Conservation (phyloP, 2,888 invertebrate species). For the Andrena bicolor region DNA sequence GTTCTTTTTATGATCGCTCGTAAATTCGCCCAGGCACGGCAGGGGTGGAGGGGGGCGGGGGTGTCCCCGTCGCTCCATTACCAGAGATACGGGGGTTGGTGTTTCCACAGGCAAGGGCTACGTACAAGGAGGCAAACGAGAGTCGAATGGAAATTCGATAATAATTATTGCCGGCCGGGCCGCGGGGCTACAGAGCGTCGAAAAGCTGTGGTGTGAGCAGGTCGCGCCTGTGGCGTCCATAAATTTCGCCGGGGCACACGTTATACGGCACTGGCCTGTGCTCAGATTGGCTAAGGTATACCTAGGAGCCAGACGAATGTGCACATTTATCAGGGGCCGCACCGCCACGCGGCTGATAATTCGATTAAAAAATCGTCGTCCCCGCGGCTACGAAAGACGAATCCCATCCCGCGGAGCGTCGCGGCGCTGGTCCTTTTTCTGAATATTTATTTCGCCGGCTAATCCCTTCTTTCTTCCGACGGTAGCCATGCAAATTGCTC, state of each 20-base stretch:
- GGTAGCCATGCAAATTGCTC: slow-evolving; percentile 33
- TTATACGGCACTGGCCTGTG: slow-evolving; percentile 58
- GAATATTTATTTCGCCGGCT: slow-evolving; percentile 47
- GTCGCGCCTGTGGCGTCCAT: slow-evolving; percentile 67
- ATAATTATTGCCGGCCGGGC: slow-evolving; percentile 75
- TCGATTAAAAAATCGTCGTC: slow-evolving; percentile 70
- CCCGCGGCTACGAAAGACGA: slow-evolving; percentile 33
- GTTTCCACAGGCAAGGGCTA: slow-evolving; percentile 16
- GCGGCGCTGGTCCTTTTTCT: background rate
- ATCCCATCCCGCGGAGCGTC: slow-evolving; percentile 1
- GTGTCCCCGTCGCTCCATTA: slow-evolving; percentile 42
- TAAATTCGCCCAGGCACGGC: slow-evolving; percentile 26
- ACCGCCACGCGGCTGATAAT: slow-evolving; percentile 61
- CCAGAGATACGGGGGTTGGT: slow-evolving; percentile 43
- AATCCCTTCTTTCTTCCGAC: slow-evolving; percentile 27
- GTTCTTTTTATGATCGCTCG: slow-evolving; percentile 43
- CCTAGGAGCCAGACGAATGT: slow-evolving; percentile 67
- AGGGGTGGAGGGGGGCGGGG: background rate
- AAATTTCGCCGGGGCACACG: slow-evolving; percentile 65
- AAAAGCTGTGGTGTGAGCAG: slow-evolving; percentile 62
- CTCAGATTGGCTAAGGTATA: slow-evolving; percentile 68
- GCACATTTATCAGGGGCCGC: slow-evolving; percentile 65
- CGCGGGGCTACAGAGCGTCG: slow-evolving; percentile 52
- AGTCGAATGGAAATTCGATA: slow-evolving; percentile 82
- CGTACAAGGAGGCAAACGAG: slow-evolving; percentile 76